phyloP scores from a whole-genome alignment of 2,113 vertebrate species.

The Etia nguti region DNA sequence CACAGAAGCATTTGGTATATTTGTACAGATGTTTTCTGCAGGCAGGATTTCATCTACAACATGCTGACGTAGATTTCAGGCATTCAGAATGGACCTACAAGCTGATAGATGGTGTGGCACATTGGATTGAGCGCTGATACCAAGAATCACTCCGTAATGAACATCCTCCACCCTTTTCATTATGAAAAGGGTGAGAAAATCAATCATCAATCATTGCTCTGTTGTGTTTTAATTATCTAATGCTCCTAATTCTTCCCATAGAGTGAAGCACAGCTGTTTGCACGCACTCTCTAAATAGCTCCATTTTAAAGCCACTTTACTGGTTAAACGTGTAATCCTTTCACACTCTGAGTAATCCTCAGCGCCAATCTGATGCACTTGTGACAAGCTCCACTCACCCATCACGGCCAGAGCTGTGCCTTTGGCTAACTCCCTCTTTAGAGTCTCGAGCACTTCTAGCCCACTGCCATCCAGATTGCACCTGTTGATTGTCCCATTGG shows the following conservation, averaged over 20 bases:
- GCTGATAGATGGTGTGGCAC: conserved; percentile 47
- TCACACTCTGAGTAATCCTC: conserved; percentile 50
- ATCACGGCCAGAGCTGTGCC: conserved; percentile 94
- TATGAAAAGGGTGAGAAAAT: conserved; percentile 40
- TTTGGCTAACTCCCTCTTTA: conserved; percentile 90
- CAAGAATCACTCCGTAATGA: conserved; percentile 53
- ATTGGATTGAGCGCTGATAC: conserved; percentile 36
- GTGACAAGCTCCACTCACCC: conserved; percentile 81
- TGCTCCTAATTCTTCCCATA: conserved; percentile 25
- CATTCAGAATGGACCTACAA: conserved; percentile 9
- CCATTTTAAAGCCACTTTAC: conserved; percentile 41
- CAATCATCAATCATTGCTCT: conserved; percentile 60
- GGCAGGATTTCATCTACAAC: neutral
- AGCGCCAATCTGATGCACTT: conserved; percentile 13
- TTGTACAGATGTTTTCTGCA: neutral
- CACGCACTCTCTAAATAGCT: neutral
- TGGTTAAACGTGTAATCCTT: conserved; percentile 59
- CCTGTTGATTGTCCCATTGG: conserved; percentile 96
- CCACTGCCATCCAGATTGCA: conserved; percentile 92
- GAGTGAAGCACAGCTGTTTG: conserved; percentile 17
- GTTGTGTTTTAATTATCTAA: conserved; percentile 60
- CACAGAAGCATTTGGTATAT: neutral
- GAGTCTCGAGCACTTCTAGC: conserved; percentile 91
- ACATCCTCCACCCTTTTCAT: conserved; percentile 52
- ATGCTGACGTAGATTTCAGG: neutral